Conservation (phyloP, 1,140 invertebrate genomes). For the Tetragonula clypearis region DNA sequence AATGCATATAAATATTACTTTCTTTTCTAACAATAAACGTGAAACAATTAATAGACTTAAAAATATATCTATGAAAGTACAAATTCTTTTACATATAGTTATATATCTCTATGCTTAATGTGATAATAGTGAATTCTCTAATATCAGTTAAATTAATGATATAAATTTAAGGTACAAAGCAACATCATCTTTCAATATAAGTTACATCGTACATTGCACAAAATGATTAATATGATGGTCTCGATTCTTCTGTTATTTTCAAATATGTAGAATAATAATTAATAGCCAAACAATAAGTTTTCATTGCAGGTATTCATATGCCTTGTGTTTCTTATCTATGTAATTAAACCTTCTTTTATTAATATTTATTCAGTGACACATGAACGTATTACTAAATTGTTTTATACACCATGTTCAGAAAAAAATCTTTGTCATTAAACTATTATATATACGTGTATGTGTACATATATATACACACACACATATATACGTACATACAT, state of each 20-base stretch:
- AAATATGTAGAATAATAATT: constrained; percentile 31
- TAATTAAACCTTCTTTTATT: not conserved
- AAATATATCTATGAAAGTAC: constrained; percentile 73
- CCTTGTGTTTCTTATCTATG: not conserved
- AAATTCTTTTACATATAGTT: constrained; percentile 58
- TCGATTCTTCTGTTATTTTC: constrained; percentile 39
- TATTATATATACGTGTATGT: not conserved
- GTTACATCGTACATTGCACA: constrained; percentile 50
- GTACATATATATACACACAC: not conserved
- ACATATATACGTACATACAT: constrained; percentile 4
- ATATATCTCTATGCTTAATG: constrained; percentile 31
- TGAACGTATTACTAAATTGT: constrained; percentile 26
- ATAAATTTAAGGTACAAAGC: constrained; percentile 38
- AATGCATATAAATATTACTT: constrained; percentile 56
- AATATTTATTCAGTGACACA: not conserved
- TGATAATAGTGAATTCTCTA: constrained; percentile 40
- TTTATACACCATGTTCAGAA: constrained; percentile 5
- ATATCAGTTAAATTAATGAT: constrained; percentile 51
- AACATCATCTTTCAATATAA: constrained; percentile 45
- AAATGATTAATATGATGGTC: constrained; percentile 53
- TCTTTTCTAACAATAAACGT: constrained; percentile 54
- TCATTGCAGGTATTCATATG: not conserved
- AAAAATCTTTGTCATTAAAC: constrained; percentile 23
- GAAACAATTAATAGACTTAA: constrained; percentile 55
- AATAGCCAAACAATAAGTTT: constrained; percentile 32